Evolutionary conservation across 1,140 invertebrate genomes (phyloP).

Genomic region (Monomorium pharaonis): DNA sequence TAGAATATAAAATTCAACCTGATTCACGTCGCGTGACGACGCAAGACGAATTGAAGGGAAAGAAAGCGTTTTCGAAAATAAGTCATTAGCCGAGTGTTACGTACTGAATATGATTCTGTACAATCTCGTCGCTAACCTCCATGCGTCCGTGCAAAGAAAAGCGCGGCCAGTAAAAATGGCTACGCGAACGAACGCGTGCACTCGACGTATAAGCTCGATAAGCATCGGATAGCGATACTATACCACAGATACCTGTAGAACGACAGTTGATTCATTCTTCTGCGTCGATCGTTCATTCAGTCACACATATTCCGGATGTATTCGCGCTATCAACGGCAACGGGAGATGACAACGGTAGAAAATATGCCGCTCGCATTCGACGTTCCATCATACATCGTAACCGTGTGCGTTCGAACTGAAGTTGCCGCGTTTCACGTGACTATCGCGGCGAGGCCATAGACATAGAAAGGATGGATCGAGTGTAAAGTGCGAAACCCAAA

Average conservation of each 20-base stretch:
- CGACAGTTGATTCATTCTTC: conserved; percentile 67
- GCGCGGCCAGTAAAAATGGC: background rate
- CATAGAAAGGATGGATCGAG: no score
- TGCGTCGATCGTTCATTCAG: conserved; percentile 36
- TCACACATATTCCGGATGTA: conserved; percentile 19
- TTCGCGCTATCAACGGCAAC: background rate
- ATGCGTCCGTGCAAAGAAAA: background rate
- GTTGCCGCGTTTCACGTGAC: conserved; percentile 12
- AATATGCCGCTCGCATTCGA: background rate
- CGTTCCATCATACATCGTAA: conserved; percentile 29
- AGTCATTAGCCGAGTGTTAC: background rate
- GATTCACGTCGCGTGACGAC: background rate
- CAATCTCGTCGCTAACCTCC: background rate
- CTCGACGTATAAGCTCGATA: conserved; percentile 65
- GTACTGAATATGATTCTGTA: background rate
- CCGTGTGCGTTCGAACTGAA: conserved; percentile 39
- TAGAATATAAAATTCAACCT: background rate
- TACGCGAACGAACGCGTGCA: conserved; percentile 15
- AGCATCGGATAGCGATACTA: conserved; percentile 58
- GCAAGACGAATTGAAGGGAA: background rate
- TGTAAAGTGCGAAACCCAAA: no score
- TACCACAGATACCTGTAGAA: background rate
- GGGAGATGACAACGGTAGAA: background rate
- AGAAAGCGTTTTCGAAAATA: background rate
- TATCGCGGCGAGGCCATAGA: no score